Evolutionary conservation across 2,888 invertebrate genomes (phyloP), one percentile per base, ranked within the genome.

Genomic region (Hypena proboscidalis): DNA sequence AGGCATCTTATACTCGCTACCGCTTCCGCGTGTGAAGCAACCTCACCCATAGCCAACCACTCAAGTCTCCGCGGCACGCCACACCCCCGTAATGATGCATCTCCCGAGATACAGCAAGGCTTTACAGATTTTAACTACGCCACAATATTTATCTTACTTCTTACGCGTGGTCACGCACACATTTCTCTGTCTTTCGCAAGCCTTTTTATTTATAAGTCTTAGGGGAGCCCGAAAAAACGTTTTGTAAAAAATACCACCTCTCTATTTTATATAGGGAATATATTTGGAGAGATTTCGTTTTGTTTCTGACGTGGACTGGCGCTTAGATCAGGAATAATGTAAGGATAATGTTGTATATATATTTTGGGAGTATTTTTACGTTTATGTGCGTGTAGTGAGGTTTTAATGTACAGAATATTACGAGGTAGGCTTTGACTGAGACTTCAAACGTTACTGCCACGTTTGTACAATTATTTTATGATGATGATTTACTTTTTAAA

Each of bases 1-100:
- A n/a, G n/a, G n/a, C n/a, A n/a, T 17, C 5, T 17, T 5, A 4
- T 15, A 4, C 8, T 27, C 67, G 67, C 61, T 52, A 6, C 9
- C 55, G 53, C 62, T 37, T 46, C 41, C 43, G 45, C 35, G 4
- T 34, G 4, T 36, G 39, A 27, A 32, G 3, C 48, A 14, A 15
- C 41, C 55, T 15, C 42, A 38, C 39, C 48, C 48, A 39, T 54
- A 54, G 36, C 36, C 54, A 60, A 66, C 53, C 70, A 67, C 75
- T 73, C 59, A 54, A 60, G 61, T 70, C 74, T 72, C 74, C 63
- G 74, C 74, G 74, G 75, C 72, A 69, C 77, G 67, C 75, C 77
- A 72, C 75, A 77, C 73, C 57, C 53, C 74, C 77, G 76, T 90
- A 90, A 90, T 89, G 89, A 90, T 83, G 86, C 85, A 84, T 80